These are phyloP conservation scores for Balanococcus diminutus DNA, from an alignment of 2,888 invertebrate genomes.

Conservation along the genomic window DNA sequence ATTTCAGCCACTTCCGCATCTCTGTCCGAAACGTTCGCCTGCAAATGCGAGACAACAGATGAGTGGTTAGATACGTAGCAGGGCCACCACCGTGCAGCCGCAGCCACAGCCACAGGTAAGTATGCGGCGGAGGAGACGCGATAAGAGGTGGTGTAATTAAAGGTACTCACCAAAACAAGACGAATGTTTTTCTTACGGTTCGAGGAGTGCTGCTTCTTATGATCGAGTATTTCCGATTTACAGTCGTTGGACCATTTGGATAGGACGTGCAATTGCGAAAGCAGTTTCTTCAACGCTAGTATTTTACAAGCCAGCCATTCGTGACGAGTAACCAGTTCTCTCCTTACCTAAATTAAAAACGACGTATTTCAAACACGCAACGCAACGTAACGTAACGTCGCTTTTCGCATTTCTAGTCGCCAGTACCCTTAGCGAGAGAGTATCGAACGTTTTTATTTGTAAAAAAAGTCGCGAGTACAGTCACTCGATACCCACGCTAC, in stretches of 20 bases:
- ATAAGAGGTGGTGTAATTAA: too few species aligned
- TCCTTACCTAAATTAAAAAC: slow-evolving; percentile 66
- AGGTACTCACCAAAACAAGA: background rate
- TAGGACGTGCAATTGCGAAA: slow-evolving; percentile 66
- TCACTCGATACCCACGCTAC: too few species aligned
- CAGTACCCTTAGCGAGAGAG: too few species aligned
- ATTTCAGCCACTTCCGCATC: slow-evolving; percentile 69
- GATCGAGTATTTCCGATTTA: slow-evolving; percentile 61
- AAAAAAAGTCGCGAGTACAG: too few species aligned
- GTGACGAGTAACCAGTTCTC: slow-evolving; percentile 66
- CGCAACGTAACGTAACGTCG: too few species aligned
- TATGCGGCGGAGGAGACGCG: background rate
- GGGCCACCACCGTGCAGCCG: too few species aligned
- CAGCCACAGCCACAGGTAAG: background rate
- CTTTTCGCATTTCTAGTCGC: too few species aligned
- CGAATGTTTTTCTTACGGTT: slow-evolving; percentile 60
- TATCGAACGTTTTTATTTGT: too few species aligned
- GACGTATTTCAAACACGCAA: too few species aligned
- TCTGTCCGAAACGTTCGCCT: slow-evolving; percentile 62
- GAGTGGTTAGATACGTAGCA: background rate
- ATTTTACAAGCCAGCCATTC: slow-evolving; percentile 64
- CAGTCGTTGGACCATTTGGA: slow-evolving; percentile 64
- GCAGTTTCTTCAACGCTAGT: slow-evolving; percentile 66
- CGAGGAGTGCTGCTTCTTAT: slow-evolving; percentile 63
- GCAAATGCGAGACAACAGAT: slow-evolving; percentile 36